phyloP scores from a whole-genome alignment of 2,797 vertebrate species.

The Limnodromus scolopaceus region DNA sequence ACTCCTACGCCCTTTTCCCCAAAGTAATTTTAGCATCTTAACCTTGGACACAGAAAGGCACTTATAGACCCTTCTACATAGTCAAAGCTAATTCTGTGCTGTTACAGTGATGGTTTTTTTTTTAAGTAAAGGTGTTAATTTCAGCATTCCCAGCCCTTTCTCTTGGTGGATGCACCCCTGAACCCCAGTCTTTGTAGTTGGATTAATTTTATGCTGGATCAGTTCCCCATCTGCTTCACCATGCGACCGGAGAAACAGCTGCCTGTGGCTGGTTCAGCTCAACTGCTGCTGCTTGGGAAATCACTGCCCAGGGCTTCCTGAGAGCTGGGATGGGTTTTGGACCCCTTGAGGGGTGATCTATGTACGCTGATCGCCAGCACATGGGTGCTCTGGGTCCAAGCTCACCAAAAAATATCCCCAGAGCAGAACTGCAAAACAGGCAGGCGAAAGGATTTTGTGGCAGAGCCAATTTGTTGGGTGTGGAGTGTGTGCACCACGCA shows the following conservation, averaged over 20 bases:
- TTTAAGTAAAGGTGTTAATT: neutral
- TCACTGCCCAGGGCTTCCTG: neutral
- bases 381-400: neutral
- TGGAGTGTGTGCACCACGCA: accelerated
- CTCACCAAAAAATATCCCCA: neutral
- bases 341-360: neutral
- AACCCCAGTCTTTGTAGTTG: neutral
- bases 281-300: neutral
- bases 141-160: neutral
- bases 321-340: neutral
- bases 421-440: neutral
- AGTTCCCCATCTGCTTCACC: neutral
- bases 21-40: neutral
- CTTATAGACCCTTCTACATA: accelerated
- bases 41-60: neutral
- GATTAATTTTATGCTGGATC: neutral
- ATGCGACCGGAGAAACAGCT: neutral
- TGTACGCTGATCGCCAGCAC: neutral
- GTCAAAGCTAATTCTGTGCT: neutral
- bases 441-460: neutral
- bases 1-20: neutral
- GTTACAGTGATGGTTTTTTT: neutral
- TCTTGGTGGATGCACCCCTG: neutral
- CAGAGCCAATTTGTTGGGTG: neutral
- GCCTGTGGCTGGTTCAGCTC: neutral